These are phyloP conservation scores for Hydrocynus forskahlii DNA, from an alignment of 2,797 vertebrate species.

Conservation along the genomic window DNA sequence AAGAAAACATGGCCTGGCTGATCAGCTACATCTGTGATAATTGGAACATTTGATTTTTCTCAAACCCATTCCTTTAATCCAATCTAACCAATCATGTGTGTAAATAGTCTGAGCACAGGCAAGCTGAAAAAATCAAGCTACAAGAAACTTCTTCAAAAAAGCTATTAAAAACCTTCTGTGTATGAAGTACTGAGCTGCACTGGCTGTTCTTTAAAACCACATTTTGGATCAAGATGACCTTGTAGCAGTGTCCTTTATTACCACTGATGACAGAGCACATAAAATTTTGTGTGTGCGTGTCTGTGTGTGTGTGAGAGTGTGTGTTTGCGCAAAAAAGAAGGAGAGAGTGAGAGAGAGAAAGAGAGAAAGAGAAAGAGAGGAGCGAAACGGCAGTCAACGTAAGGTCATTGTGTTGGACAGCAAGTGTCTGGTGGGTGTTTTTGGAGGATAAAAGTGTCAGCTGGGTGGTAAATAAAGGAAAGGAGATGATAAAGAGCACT, in stretches of 20 bases:
- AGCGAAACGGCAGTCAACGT: slow-evolving; percentile 38
- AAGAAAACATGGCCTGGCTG: too few species aligned
- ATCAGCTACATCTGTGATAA: too few species aligned
- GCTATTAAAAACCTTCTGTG: neutral
- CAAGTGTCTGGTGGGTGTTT: slow-evolving; percentile 56
- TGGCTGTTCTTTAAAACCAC: neutral
- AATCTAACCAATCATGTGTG: too few species aligned
- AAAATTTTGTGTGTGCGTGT: slow-evolving; percentile 24
- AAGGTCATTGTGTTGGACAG: slow-evolving; percentile 62
- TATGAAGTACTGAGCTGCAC: neutral
- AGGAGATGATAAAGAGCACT: slow-evolving; percentile 68
- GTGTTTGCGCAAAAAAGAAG: too few species aligned
- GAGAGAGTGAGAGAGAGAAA: slow-evolving; percentile 30
- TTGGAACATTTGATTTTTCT: too few species aligned
- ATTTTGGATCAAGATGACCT: slow-evolving; percentile 4
- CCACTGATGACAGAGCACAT: slow-evolving; percentile 7
- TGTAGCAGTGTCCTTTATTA: neutral
- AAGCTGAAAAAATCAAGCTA: too few species aligned
- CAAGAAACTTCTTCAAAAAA: too few species aligned
- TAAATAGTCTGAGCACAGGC: too few species aligned
- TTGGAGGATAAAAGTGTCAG: slow-evolving; percentile 71
- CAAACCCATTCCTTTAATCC: too few species aligned
- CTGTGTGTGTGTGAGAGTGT: too few species aligned
- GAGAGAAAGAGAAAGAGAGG: slow-evolving; percentile 25
- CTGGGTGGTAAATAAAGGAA: slow-evolving; percentile 65